phyloP scores from a whole-genome alignment of 2,888 invertebrate species.

The Mythimna ferrago region DNA sequence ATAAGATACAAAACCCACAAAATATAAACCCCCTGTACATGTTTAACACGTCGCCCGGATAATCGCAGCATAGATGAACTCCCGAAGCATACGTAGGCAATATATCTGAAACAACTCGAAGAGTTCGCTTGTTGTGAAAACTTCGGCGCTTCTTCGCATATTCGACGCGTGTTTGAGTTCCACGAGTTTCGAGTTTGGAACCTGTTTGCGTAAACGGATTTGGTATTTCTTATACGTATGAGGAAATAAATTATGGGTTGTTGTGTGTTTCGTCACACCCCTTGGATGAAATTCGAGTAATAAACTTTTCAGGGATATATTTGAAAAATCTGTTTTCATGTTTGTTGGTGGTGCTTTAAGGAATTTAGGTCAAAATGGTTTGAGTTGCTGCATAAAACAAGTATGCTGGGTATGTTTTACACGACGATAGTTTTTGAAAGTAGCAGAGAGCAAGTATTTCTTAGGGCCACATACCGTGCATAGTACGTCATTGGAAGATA shows the following conservation, averaged over 20 bases:
- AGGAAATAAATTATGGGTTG: conserved; percentile 37
- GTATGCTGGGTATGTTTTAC: background rate
- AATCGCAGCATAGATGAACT: conserved; percentile 52
- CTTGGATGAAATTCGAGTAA: conserved; percentile 13
- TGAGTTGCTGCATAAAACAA: background rate
- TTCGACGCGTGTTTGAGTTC: conserved; percentile 56
- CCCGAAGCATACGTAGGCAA: conserved; percentile 36
- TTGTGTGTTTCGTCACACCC: conserved; percentile 29
- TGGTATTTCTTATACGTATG: conserved; percentile 47
- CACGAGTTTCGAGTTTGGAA: conserved; percentile 43
- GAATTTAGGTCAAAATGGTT: background rate
- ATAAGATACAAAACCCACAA: background rate
- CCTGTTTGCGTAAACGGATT: conserved; percentile 63
- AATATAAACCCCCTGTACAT: conserved; percentile 41
- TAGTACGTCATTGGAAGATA: too few relatives aligned
- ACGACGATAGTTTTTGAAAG: background rate
- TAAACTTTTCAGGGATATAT: background rate
- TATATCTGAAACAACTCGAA: conserved; percentile 55
- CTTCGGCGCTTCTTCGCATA: conserved; percentile 56
- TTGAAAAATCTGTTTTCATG: background rate
- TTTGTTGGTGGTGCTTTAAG: background rate
- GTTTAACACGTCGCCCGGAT: conserved; percentile 48
- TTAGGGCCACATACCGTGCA: too few relatives aligned
- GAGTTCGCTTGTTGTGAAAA: conserved; percentile 51
- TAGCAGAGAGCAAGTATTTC: background rate